These are phyloP conservation scores for Pipistrellus pygmaeus DNA, from an alignment of 2,797 vertebrate species.

Conservation along the genomic window DNA sequence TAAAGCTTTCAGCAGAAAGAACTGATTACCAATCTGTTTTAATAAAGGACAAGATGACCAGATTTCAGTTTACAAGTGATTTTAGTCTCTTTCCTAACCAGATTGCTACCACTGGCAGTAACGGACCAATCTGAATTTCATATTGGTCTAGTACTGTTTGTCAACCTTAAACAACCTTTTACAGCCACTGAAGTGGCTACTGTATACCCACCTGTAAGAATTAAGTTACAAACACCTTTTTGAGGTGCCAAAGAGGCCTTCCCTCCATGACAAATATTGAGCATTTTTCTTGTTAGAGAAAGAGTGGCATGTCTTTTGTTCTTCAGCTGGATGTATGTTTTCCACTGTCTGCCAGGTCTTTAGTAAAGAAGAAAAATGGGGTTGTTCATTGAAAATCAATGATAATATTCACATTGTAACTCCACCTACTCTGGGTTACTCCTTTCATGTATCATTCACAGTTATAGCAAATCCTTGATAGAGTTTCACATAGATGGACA, in stretches of 20 bases:
- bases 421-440: slow-evolving; percentile 36
- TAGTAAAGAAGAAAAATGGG: background rate
- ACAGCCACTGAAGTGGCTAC: background rate
- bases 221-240: background rate
- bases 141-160: background rate
- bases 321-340: background rate
- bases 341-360: background rate
- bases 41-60: background rate
- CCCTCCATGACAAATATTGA: background rate
- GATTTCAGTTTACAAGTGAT: background rate
- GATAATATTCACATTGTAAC: slow-evolving; percentile 26
- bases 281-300: background rate
- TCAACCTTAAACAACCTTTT: background rate
- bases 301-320: background rate
- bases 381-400: background rate
- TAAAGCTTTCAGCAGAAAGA: background rate
- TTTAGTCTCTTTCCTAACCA: background rate
- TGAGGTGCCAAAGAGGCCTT: background rate
- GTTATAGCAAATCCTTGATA: background rate
- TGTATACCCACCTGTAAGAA: background rate
- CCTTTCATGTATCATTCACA: slow-evolving; percentile 39
- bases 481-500: background rate
- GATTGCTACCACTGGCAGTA: background rate
- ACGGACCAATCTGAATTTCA: background rate
- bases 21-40: background rate